Base-by-base conservation (phyloP, 2,113 vertebrate species). In the Rhinolophus ferrumequinum region DNA sequence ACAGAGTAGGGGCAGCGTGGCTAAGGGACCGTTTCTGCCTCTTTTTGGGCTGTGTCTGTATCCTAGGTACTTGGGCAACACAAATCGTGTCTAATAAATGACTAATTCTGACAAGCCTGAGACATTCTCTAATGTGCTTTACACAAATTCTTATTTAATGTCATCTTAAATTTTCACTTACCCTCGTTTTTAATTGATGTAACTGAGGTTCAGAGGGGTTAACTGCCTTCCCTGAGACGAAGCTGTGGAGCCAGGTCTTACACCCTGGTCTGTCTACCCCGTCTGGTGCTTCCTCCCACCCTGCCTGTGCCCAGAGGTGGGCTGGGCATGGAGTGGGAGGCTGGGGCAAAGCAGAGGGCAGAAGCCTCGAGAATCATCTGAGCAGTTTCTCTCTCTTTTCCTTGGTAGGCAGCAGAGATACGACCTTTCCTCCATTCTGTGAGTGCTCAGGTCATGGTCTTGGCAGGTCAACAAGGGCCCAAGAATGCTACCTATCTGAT, bases 401-500 rank as follows among this genome's bases (percentile, higher is more conserved):
- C 52, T 28, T 60, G 24, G 60, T 18, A 21, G 62, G 66, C 73
- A 88, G 72, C 66, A 62, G 75, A 80, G 30, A 81, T 12, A 24
- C 0, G 2, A 92, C 81, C 69, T 75, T 91, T 90, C 26, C 54
- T 44, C 26, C 26, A 89, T 80, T 88, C 79, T 92, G 83, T 72
- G 30, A 81, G 50, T 26, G 90, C 41, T 69, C 14, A 18, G 14
- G 50, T 58, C 33, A 16, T 47, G 5, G 56, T 66, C 33, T 75
- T 79, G 52, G 82, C 73, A 82, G 64, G 50, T 83, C 21, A 86
- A 82, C 47, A 86, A 89, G 73, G 28, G 35, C 88, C 93, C 0
- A 0, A 89, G 77, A 96, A 97, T 97, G 94, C n/a, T 88, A 85
- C 86, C 56, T 41, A 79, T 91, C 88, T 87, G 79, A 77, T 91